These are phyloP conservation scores for Lepus americanus DNA, from an alignment of 2,113 vertebrate species.

Conservation along the genomic window DNA sequence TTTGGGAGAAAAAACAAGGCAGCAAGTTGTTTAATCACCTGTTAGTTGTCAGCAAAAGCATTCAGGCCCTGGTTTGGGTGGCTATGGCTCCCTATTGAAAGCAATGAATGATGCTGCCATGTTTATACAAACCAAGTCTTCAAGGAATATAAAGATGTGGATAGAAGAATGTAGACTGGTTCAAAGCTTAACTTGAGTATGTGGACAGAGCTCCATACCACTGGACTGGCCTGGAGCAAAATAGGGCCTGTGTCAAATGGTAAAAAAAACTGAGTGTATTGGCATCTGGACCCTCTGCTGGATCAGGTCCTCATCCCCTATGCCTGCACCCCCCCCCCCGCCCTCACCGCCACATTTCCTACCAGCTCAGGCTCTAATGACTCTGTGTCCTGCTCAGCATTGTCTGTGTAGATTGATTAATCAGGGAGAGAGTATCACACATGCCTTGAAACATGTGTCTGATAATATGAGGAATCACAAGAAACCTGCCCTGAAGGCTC, in stretches of 20 bases:
- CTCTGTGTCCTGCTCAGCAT: not conserved
- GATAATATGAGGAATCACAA: constrained; percentile 98
- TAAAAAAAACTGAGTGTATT: constrained; percentile 88
- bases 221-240: constrained; percentile 93
- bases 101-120: constrained; percentile 96
- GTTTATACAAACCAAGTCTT: constrained; percentile 97
- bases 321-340: constrained; percentile 88
- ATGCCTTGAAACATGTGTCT: constrained; percentile 94
- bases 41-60: constrained; percentile 94
- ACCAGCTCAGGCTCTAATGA: not conserved
- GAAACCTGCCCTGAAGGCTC: constrained; percentile 92
- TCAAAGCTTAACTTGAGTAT: constrained; percentile 93
- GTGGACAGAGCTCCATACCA: constrained; percentile 95
- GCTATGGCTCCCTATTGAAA: constrained; percentile 94
- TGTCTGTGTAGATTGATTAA: not conserved
- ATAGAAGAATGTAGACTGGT: constrained; percentile 95
- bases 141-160: constrained; percentile 97
- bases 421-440: not conserved
- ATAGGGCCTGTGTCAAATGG: constrained; percentile 80
- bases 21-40: constrained; percentile 94
- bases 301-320: constrained; percentile 80
- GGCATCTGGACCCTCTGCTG: constrained; percentile 71
- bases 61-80: constrained; percentile 94
- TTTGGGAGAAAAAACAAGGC: constrained; percentile 92
- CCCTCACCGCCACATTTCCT: constrained; percentile 73